Evolutionary conservation across 2,113 vertebrate species (phyloP).

Genomic region (Thymallus thymallus): DNA sequence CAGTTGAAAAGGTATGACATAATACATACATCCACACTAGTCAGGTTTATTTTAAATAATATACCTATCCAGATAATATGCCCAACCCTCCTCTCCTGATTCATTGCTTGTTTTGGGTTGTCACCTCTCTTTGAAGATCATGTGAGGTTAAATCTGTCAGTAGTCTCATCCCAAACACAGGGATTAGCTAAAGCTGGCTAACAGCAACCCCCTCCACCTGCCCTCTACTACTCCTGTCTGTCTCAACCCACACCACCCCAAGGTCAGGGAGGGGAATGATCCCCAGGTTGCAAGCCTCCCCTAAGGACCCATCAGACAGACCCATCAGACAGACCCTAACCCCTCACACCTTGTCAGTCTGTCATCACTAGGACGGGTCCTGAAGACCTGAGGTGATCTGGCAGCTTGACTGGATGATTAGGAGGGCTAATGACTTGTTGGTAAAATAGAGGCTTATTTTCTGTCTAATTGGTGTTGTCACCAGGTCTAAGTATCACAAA

Average conservation of each 20-base stretch:
- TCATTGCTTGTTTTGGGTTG: slow-evolving; percentile 45
- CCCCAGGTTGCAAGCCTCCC: slow-evolving; percentile 17
- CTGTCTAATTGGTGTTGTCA: slow-evolving; percentile 58
- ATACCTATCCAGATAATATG: neutral
- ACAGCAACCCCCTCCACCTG: slow-evolving; percentile 27
- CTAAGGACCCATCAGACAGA: neutral
- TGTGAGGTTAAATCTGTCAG: slow-evolving; percentile 47
- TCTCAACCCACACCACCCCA: slow-evolving; percentile 21
- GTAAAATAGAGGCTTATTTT: slow-evolving; percentile 72
- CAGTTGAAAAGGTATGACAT: neutral
- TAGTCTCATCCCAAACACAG: slow-evolving; percentile 45
- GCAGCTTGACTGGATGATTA: slow-evolving; percentile 39
- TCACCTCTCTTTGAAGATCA: slow-evolving; percentile 28
- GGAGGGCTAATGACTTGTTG: slow-evolving; percentile 69
- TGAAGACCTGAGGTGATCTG: slow-evolving; percentile 19
- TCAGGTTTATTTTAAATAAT: neutral
- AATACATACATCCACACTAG: neutral
- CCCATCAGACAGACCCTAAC: slow-evolving; percentile 35
- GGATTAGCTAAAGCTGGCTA: slow-evolving; percentile 51
- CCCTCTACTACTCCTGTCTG: neutral
- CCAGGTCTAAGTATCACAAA: slow-evolving; percentile 39
- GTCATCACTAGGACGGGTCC: slow-evolving; percentile 2
- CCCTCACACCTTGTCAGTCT: slow-evolving; percentile 44
- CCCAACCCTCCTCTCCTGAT: slow-evolving; percentile 16
- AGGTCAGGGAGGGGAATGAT: slow-evolving; percentile 43